Evolutionary conservation across 2,797 vertebrate genomes (phyloP).

Genomic region (Acomys russatus): DNA sequence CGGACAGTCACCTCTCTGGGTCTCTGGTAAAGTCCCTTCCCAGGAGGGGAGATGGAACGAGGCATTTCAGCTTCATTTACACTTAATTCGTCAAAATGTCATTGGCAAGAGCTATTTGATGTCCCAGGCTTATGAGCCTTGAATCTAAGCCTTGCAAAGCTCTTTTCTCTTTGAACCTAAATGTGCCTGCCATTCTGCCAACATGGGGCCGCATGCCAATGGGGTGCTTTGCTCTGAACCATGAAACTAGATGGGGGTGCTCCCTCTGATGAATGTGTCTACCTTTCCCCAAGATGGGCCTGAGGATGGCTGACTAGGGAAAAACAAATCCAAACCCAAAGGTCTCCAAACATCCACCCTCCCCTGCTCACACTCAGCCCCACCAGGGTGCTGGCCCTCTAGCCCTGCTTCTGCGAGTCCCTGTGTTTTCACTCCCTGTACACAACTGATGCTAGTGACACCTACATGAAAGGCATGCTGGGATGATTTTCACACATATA

Average conservation of each 20-base stretch:
- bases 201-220: background rate
- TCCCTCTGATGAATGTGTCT: background rate
- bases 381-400: background rate
- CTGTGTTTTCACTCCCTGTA: background rate
- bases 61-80: constrained; percentile 77
- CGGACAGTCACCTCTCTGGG: background rate
- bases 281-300: background rate
- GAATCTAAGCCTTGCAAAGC: constrained; percentile 76
- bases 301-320: background rate
- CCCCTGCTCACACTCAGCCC: background rate
- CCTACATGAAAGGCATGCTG: background rate
- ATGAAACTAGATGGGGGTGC: background rate
- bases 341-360: background rate
- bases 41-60: constrained; percentile 51
- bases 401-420: background rate
- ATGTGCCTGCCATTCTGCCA: constrained; percentile 69
- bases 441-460: background rate
- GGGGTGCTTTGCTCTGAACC: constrained; percentile 12
- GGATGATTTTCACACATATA: background rate
- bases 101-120: constrained; percentile 79
- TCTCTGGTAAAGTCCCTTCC: constrained; percentile 21
- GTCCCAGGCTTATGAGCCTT: constrained; percentile 77
- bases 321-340: background rate
- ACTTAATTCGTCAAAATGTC: constrained; percentile 81
- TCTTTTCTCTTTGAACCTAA: constrained; percentile 76